Evolutionary conservation across 1,140 invertebrate genomes (phyloP).

Genomic region (Zaprionus vittiger): DNA sequence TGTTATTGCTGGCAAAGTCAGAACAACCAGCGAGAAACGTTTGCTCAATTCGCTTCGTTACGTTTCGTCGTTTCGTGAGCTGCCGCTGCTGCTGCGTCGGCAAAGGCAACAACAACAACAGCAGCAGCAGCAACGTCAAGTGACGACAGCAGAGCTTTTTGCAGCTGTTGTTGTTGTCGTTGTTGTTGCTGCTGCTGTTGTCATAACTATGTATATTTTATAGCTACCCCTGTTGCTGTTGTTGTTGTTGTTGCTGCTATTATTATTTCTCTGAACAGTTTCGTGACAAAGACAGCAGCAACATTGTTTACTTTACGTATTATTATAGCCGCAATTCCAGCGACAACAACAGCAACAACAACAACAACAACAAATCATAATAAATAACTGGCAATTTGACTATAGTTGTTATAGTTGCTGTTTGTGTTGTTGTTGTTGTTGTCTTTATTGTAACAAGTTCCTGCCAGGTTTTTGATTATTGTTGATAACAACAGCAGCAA

Average conservation of each 20-base stretch:
- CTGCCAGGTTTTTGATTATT: constrained; percentile 36
- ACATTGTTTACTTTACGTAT: constrained; percentile 78
- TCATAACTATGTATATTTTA: constrained; percentile 55
- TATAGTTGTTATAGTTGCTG: constrained; percentile 16
- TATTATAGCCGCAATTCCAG: constrained; percentile 60
- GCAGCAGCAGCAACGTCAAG: neutral
- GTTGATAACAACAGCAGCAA: neutral
- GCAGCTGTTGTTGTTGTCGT: constrained; percentile 27
- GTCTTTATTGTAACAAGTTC: constrained; percentile 49
- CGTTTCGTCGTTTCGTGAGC: constrained; percentile 22
- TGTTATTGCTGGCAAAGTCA: constrained; percentile 26
- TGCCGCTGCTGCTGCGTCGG: constrained; percentile 60
- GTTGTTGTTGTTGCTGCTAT: constrained; percentile 30
- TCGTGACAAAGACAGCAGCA: constrained; percentile 60
- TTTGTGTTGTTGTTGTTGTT: constrained; percentile 15
- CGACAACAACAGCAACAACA: constrained; percentile 24
- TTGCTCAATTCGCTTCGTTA: constrained; percentile 33
- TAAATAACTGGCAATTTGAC: constrained; percentile 60
- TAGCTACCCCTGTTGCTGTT: constrained; percentile 22
- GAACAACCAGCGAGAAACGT: constrained; percentile 42
- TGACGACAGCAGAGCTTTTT: constrained; percentile 60
- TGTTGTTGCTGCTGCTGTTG: constrained; percentile 35
- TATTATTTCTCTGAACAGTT: constrained; percentile 62
- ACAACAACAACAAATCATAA: constrained; percentile 39
- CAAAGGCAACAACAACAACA: constrained; percentile 14